phyloP scores from a whole-genome alignment of 2,888 invertebrate species.

The Autographa gamma region DNA sequence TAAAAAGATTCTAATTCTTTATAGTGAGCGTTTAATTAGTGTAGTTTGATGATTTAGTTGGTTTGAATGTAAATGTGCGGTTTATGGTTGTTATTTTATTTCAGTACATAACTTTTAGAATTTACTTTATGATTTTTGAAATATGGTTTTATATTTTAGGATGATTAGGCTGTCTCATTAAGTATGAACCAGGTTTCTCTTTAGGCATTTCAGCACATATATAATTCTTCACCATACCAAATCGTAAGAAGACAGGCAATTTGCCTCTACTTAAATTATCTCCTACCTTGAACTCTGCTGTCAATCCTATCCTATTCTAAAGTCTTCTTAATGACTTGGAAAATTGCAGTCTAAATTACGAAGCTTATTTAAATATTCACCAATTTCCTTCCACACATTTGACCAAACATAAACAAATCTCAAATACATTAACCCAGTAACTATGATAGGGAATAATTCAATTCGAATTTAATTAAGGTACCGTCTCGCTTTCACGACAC shows the following conservation, averaged over 20 bases:
- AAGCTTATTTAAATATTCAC: neutral
- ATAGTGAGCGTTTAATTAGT: constrained; percentile 45
- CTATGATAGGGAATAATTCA: constrained; percentile 70
- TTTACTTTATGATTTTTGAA: no score
- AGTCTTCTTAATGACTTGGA: neutral
- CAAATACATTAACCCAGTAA: constrained; percentile 72
- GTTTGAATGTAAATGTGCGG: neutral
- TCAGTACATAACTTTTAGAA: neutral
- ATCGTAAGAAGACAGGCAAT: no score
- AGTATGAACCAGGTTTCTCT: no score
- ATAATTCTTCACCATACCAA: no score
- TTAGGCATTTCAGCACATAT: no score
- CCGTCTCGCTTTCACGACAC: constrained; percentile 72
- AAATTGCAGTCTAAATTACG: neutral
- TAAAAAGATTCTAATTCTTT: constrained; percentile 59
- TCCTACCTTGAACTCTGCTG: neutral
- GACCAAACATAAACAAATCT: constrained; percentile 62
- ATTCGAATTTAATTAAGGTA: constrained; percentile 75
- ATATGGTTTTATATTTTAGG: no score
- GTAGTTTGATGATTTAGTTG: neutral
- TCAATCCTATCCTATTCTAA: no score
- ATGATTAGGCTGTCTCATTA: no score
- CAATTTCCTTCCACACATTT: constrained; percentile 17
- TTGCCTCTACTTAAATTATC: no score
- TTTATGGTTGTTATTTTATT: neutral